Percentiles rank a stretch among this genome's conserved stretches.
phyloP scores from a whole-genome alignment of 2,113 vertebrate species.

The Catharus minimus region DNA sequence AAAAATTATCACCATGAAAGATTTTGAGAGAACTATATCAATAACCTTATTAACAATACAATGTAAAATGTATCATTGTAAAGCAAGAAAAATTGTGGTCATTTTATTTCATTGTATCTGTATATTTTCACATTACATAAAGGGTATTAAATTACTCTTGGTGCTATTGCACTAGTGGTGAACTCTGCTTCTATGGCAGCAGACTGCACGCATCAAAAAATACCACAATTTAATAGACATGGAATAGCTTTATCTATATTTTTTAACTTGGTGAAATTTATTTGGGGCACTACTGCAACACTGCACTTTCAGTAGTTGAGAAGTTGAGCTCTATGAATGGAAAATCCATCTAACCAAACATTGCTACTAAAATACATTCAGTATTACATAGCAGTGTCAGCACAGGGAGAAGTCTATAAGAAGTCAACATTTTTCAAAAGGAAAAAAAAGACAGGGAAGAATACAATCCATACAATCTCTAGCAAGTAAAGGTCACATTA shows the following conservation, averaged over 20 bases:
- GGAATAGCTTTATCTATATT: background rate
- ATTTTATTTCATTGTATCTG: background rate
- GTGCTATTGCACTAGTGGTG: background rate
- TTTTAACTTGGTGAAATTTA: background rate
- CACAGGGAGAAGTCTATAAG: background rate
- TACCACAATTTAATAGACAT: background rate
- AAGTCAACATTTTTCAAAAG: background rate
- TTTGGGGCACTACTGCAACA: background rate
- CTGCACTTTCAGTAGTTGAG: background rate
- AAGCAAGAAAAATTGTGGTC: background rate
- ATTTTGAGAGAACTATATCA: background rate
- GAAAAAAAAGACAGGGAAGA: background rate
- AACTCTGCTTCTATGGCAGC: background rate
- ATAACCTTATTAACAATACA: background rate
- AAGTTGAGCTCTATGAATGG: background rate
- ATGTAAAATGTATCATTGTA: background rate
- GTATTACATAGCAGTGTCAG: background rate
- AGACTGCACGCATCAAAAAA: background rate
- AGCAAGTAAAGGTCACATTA: background rate
- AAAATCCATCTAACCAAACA: background rate
- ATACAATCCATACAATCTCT: background rate
- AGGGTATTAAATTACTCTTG: background rate
- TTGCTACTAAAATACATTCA: background rate
- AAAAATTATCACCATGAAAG: background rate
- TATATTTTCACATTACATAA: background rate